These are phyloP conservation scores for Subanguina moxae DNA, from an alignment of 1,140 invertebrate species.

Conservation along the genomic window DNA sequence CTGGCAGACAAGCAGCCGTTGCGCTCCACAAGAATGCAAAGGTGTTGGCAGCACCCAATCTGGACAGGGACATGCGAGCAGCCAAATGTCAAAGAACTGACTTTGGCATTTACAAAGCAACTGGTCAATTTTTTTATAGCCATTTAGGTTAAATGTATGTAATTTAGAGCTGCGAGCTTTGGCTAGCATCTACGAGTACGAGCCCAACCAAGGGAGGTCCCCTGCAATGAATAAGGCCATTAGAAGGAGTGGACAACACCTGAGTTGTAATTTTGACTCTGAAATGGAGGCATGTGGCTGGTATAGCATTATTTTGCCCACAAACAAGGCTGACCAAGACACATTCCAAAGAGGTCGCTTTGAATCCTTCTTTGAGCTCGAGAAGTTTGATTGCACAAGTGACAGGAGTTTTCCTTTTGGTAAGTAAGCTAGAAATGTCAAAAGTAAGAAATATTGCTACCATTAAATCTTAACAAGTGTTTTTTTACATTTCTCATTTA, in stretches of 20 bases:
- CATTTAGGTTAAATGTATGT: neutral
- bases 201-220: neutral
- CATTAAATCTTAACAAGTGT: neutral
- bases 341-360: slow-evolving; percentile 37
- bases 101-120: slow-evolving; percentile 30
- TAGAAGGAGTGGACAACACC: slow-evolving; percentile 7
- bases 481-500: slow-evolving; percentile 12
- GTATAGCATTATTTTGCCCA: slow-evolving; percentile 22
- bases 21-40: neutral
- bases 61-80: slow-evolving; percentile 24
- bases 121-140: slow-evolving; percentile 19
- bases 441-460: neutral
- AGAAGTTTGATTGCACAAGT: slow-evolving; percentile 45
- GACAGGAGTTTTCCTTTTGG: slow-evolving; percentile 39
- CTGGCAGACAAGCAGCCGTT: neutral
- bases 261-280: slow-evolving; percentile 34
- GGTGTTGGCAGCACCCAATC: neutral
- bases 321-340: neutral
- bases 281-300: slow-evolving; percentile 35
- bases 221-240: neutral
- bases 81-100: slow-evolving; percentile 40
- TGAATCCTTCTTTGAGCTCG: slow-evolving; percentile 37
- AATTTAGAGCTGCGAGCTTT: slow-evolving; percentile 29
- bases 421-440: neutral
- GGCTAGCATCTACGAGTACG: slow-evolving; percentile 30